These are phyloP conservation scores for Calonectris borealis DNA, from an alignment of 2,113 vertebrate genomes.

Conservation along the genomic window DNA sequence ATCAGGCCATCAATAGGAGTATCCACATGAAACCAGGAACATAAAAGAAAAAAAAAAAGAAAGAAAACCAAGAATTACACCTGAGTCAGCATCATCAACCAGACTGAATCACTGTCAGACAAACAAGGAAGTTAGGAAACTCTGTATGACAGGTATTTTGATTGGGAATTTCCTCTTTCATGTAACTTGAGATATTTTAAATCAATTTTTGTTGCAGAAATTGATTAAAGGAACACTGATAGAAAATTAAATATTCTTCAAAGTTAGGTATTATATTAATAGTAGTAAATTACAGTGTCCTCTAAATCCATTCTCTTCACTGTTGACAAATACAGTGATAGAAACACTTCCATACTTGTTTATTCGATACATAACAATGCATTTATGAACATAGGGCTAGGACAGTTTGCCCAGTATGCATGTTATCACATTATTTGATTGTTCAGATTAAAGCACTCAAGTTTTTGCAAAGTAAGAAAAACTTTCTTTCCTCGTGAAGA, in stretches of 20 bases:
- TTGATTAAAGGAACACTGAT: neutral
- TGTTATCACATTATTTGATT: neutral
- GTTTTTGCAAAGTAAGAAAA: neutral
- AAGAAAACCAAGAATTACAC: neutral
- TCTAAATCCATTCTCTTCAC: neutral
- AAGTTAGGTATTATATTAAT: neutral
- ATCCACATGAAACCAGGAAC: neutral
- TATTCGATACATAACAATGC: neutral
- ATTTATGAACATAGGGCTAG: neutral
- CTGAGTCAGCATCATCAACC: neutral
- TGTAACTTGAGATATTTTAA: neutral
- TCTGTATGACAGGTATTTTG: neutral
- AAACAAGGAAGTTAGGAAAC: constrained; percentile 23
- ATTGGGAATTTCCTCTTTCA: neutral
- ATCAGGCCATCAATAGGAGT: neutral
- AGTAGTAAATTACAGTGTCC: neutral
- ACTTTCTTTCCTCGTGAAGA: neutral
- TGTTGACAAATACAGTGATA: neutral
- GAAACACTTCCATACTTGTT: neutral
- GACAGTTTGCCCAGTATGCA: neutral
- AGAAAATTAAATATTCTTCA: neutral
- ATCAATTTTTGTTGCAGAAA: neutral
- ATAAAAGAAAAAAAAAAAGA: neutral
- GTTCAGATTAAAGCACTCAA: neutral
- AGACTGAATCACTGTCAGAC: constrained; percentile 19